Conservation (phyloP, 2,113 vertebrate species). For the Cyphomyrus discorhynchus region DNA sequence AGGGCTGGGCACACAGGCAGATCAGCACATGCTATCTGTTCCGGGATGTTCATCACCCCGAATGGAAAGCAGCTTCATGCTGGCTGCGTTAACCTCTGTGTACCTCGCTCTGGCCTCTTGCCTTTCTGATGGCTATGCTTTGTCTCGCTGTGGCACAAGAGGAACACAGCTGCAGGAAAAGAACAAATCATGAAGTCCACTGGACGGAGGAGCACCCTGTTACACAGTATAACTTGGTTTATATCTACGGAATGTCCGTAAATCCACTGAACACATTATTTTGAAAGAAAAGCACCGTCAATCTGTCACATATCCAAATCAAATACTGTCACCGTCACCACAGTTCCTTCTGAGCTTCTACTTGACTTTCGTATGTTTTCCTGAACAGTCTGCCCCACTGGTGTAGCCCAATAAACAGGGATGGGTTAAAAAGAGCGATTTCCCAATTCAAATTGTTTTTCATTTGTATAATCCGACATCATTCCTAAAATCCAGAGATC, state of each 20-base stretch:
- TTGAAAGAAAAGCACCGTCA: neutral
- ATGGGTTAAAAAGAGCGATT: too few species aligned
- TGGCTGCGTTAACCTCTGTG: slow-evolving; percentile 33
- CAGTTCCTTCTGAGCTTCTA: neutral
- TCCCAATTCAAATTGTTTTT: too few species aligned
- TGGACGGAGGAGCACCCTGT: neutral
- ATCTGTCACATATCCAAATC: neutral
- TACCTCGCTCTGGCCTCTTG: slow-evolving; percentile 84
- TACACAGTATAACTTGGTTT: neutral
- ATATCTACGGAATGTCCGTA: neutral
- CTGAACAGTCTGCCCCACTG: too few species aligned
- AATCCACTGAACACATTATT: neutral
- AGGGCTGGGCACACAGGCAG: neutral
- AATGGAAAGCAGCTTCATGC: neutral
- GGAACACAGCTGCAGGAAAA: slow-evolving; percentile 59
- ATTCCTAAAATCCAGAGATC: too few species aligned
- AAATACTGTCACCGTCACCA: neutral
- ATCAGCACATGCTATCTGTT: neutral
- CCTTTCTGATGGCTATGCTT: slow-evolving; percentile 72
- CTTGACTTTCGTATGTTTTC: neutral
- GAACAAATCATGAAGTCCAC: neutral
- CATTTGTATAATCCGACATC: too few species aligned
- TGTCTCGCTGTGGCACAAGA: slow-evolving; percentile 61
- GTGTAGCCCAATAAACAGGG: too few species aligned
- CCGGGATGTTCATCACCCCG: neutral